Percentiles rank a stretch among this genome's conserved stretches.
These are phyloP conservation scores for Cepphus grylle DNA, from an alignment of 2,113 vertebrate species.

Conservation along the genomic window DNA sequence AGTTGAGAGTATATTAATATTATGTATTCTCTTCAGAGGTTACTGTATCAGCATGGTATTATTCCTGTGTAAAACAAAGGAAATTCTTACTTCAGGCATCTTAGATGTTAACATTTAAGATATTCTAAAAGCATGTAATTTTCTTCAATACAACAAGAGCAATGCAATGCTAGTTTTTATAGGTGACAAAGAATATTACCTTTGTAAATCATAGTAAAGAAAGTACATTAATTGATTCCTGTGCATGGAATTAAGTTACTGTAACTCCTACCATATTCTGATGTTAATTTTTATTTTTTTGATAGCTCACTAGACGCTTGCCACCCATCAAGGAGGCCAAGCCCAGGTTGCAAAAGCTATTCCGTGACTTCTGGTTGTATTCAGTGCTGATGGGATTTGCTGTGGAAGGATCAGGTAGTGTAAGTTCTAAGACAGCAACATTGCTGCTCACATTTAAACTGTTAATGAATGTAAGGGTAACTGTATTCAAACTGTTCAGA, in stretches of 20 bases:
- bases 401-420: constrained; percentile 91
- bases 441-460: not conserved
- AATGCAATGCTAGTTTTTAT: not conserved
- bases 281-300: not conserved
- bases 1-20: not conserved
- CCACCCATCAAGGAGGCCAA: constrained; percentile 95
- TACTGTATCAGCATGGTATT: constrained; percentile 16
- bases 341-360: constrained; percentile 93
- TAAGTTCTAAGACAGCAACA: not conserved
- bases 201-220: not conserved
- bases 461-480: not conserved
- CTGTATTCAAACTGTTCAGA: not conserved
- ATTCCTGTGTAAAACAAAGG: not conserved
- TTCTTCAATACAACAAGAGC: not conserved
- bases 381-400: constrained; percentile 97
- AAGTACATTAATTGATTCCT: not conserved
- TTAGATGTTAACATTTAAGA: not conserved
- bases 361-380: constrained; percentile 97
- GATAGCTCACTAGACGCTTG: constrained; percentile 87
- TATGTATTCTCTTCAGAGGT: not conserved
- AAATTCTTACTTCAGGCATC: not conserved
- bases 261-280: not conserved
- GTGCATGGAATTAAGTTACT: not conserved
- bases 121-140: not conserved
- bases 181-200: not conserved